phyloP scores from a whole-genome alignment of 2,797 vertebrate species.

The Poecilia velifera region DNA sequence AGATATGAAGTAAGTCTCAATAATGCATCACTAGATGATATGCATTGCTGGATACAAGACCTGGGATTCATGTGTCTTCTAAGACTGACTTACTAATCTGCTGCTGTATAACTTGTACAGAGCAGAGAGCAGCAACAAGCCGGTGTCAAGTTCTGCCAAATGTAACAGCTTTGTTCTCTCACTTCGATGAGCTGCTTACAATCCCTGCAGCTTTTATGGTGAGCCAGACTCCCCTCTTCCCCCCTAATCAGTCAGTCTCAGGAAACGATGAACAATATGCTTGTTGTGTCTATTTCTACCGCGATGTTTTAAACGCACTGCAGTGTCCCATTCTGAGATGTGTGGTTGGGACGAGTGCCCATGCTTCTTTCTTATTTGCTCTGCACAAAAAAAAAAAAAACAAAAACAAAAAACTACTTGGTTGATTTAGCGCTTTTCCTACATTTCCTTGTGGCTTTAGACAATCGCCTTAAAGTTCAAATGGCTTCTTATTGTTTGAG shows the following conservation, averaged over 20 bases:
- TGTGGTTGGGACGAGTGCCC: conserved; percentile 23
- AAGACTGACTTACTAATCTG: conserved; percentile 16
- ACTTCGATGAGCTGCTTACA: conserved; percentile 50
- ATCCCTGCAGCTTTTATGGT: conserved; percentile 48
- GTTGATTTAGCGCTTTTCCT: conserved; percentile 72
- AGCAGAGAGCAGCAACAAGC: conserved; percentile 39
- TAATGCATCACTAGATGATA: background rate
- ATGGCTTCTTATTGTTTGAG: conserved; percentile 78
- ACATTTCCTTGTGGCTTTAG: conserved; percentile 67
- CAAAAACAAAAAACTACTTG: conserved; percentile 1
- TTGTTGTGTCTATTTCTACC: conserved; percentile 78
- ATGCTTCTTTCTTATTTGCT: conserved; percentile 54
- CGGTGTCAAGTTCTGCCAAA: conserved; percentile 66
- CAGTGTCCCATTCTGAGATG: conserved; percentile 36
- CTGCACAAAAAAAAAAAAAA: background rate
- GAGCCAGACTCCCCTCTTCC: conserved; percentile 22
- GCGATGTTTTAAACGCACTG: conserved; percentile 49
- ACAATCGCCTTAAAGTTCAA: conserved; percentile 71
- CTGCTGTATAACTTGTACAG: conserved; percentile 8
- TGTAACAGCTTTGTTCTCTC: conserved; percentile 72
- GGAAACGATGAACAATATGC: conserved; percentile 79
- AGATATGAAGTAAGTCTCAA: background rate
- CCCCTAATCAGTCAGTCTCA: conserved; percentile 54
- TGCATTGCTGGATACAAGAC: background rate
- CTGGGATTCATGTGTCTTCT: background rate